Conservation (phyloP, 2,797 vertebrate genomes). For the Brachymystax lenok region DNA sequence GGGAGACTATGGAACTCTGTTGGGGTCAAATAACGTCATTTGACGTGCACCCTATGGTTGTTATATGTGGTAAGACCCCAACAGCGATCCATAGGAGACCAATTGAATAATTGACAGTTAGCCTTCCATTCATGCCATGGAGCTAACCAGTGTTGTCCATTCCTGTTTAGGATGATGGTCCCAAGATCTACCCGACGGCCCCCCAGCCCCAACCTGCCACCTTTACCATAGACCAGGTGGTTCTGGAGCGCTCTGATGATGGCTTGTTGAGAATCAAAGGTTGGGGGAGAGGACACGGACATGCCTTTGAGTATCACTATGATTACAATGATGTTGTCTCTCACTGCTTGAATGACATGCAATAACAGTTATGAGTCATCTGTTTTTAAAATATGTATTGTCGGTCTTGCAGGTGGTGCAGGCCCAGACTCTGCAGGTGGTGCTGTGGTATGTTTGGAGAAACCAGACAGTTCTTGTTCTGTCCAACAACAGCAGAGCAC, state of each 20-base stretch:
- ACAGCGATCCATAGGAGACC: not conserved
- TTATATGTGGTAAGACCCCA: constrained; percentile 18
- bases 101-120: constrained; percentile 52
- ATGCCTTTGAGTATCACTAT: not conserved
- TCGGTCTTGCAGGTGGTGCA: constrained; percentile 19
- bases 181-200: constrained; percentile 87
- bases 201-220: constrained; percentile 85
- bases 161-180: constrained; percentile 84
- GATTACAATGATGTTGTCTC: constrained; percentile 1
- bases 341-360: not conserved
- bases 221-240: constrained; percentile 80
- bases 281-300: constrained; percentile 19
- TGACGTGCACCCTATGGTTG: not conserved
- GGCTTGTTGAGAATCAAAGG: constrained; percentile 84
- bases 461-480: constrained; percentile 37
- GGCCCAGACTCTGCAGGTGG: constrained; percentile 27
- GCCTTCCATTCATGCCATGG: constrained; percentile 33
- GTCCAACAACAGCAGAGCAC: constrained; percentile 37
- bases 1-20: not conserved
- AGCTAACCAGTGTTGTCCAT: not conserved
- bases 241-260: constrained; percentile 85
- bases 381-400: not conserved
- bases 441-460: constrained; percentile 22
- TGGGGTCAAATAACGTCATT: constrained; percentile 47
- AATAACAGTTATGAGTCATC: not conserved